These are phyloP conservation scores for Dryobota labecula DNA, from an alignment of 2,888 invertebrate species.

Conservation along the genomic window DNA sequence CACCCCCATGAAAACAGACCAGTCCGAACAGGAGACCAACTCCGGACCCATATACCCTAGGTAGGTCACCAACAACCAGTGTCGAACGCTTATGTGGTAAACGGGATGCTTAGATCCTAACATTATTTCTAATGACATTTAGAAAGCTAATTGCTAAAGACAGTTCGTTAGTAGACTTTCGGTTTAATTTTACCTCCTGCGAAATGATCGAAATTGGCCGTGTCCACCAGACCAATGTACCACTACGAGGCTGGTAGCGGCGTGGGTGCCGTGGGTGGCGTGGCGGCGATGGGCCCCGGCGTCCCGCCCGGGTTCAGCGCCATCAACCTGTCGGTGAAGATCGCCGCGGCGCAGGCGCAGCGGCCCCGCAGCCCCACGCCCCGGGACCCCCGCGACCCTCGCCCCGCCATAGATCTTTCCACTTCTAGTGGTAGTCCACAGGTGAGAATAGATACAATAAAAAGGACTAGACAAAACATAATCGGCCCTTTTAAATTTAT, in stretches of 20 bases:
- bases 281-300: slow-evolving; percentile 92
- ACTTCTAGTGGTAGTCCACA: slow-evolving; percentile 97
- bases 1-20: slow-evolving; percentile 93
- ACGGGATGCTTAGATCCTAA: slow-evolving; percentile 78
- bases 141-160: slow-evolving; percentile 49
- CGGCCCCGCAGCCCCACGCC: slow-evolving; percentile 94
- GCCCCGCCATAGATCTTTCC: slow-evolving; percentile 96
- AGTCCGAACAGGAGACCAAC: slow-evolving; percentile 92
- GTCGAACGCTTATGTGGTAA: slow-evolving; percentile 82
- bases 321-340: slow-evolving; percentile 96
- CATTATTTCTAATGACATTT: slow-evolving; percentile 43
- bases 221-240: slow-evolving; percentile 93
- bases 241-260: slow-evolving; percentile 92
- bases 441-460: slow-evolving; percentile 87
- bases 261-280: slow-evolving; percentile 91
- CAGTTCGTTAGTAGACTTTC: slow-evolving; percentile 50
- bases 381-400: slow-evolving; percentile 94
- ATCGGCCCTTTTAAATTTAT: slow-evolving; percentile 62
- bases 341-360: slow-evolving; percentile 93
- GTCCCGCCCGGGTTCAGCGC: slow-evolving; percentile 94
- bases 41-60: slow-evolving; percentile 94
- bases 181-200: slow-evolving; percentile 54
- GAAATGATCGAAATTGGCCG: slow-evolving; percentile 63
- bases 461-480: slow-evolving; percentile 58
- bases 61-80: slow-evolving; percentile 80